Evolutionary conservation across 2,888 invertebrate genomes (phyloP).

Genomic region (Dryomyza anilis): DNA sequence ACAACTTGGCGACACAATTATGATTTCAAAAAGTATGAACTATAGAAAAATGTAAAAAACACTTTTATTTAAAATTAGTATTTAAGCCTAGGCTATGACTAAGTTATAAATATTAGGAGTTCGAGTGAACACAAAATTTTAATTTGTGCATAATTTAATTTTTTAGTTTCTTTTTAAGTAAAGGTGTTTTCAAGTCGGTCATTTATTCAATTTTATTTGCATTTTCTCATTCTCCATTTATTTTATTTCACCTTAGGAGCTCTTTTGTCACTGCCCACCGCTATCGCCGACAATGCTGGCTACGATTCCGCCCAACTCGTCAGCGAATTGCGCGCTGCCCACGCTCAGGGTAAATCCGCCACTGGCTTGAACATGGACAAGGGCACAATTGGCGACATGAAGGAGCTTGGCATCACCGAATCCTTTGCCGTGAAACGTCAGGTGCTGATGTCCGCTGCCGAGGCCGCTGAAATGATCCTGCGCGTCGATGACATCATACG

Average conservation of each 20-base stretch:
- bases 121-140: background rate
- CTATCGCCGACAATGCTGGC: conserved; percentile 98
- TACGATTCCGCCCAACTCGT: conserved; percentile 96
- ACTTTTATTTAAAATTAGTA: too few species aligned
- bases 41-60: too few species aligned
- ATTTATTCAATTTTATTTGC: background rate
- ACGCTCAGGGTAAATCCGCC: conserved; percentile 80
- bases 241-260: conserved; percentile 65
- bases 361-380: conserved; percentile 80
- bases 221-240: too few species aligned
- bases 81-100: too few species aligned
- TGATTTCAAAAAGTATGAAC: too few species aligned
- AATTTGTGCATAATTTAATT: background rate
- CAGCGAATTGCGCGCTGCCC: conserved; percentile 88
- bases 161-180: background rate
- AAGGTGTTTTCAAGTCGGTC: background rate
- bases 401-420: conserved; percentile 89
- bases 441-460: conserved; percentile 90
- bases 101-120: too few species aligned
- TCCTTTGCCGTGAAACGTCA: conserved; percentile 97
- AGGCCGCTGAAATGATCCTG: conserved; percentile 98
- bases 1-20: too few species aligned
- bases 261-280: conserved; percentile 86
- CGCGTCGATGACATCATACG: conserved; percentile 97
- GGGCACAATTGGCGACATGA: conserved; percentile 90